phyloP scores from a whole-genome alignment of 1,140 invertebrate species.

The Schlechtendalia chinensis region DNA sequence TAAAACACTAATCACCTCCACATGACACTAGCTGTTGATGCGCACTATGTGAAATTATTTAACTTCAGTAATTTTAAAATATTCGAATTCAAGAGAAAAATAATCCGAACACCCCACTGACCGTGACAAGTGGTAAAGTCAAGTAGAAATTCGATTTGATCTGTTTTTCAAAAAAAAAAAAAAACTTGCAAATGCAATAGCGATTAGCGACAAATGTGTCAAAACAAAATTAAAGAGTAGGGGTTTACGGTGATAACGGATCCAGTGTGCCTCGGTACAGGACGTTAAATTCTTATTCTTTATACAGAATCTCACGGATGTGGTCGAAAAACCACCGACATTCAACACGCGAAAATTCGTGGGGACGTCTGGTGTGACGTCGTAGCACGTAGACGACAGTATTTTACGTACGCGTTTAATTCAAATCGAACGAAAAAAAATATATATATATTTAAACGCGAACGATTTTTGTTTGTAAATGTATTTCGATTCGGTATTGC shows the following conservation, averaged over 20 bases:
- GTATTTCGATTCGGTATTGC: no score
- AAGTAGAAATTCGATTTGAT: no score
- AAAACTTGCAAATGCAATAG: no score
- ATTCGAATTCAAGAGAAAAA: neutral
- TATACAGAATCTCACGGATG: neutral
- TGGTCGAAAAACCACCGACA: neutral
- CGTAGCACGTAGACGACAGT: no score
- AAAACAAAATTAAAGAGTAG: slow-evolving; percentile 31
- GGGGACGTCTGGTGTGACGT: no score
- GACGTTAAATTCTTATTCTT: slow-evolving; percentile 4
- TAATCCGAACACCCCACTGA: neutral
- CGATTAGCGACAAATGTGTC: neutral
- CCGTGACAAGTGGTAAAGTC: neutral
- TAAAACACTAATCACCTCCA: neutral
- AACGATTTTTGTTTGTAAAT: no score
- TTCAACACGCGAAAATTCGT: no score
- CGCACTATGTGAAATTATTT: neutral
- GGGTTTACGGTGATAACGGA: slow-evolving; percentile 17
- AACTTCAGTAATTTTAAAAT: neutral
- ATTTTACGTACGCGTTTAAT: no score
- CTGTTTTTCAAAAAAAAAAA: no score
- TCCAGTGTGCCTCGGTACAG: neutral
- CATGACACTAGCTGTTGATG: slow-evolving; percentile 20
- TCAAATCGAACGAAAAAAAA: no score
- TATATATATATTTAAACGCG: no score